A percentile compares a stretch with the other conserved stretches of the same genome.
Evolutionary conservation across 2,797 vertebrate species (phyloP).

Genomic region (Chelon labrosus): DNA sequence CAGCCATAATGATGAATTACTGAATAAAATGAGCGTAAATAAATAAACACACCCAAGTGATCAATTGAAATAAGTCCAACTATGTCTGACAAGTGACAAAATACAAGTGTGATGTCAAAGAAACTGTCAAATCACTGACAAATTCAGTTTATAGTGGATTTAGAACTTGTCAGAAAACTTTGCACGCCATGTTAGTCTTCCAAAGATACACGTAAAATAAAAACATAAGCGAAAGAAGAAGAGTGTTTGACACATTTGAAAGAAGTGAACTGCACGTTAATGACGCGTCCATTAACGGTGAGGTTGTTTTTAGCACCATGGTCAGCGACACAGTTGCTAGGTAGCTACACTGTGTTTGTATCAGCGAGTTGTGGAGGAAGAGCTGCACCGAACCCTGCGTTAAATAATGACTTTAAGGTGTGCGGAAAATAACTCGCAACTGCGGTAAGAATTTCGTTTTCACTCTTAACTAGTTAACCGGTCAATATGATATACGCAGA

Average conservation of each 20-base stretch:
- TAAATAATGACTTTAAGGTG: not conserved
- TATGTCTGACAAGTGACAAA: too few relatives aligned
- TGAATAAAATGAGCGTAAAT: too few relatives aligned
- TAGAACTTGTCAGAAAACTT: not conserved
- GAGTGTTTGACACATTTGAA: not conserved
- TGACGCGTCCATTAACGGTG: slow-evolving; percentile 38
- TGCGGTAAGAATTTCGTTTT: not conserved
- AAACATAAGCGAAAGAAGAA: not conserved
- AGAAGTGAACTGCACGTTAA: slow-evolving; percentile 5
- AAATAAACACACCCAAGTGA: too few relatives aligned
- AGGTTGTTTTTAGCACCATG: slow-evolving; percentile 76
- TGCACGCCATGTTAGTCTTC: not conserved
- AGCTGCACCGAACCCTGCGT: slow-evolving; percentile 22
- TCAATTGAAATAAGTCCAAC: too few relatives aligned
- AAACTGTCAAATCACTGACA: too few relatives aligned
- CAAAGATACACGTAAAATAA: not conserved
- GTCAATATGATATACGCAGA: not conserved
- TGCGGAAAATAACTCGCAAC: not conserved
- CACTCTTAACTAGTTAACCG: not conserved
- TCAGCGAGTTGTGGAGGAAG: slow-evolving; percentile 32
- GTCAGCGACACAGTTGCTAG: slow-evolving; percentile 81
- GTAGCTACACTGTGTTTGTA: slow-evolving; percentile 66
- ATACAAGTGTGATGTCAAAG: not conserved
- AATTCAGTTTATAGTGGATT: not conserved
- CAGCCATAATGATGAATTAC: too few relatives aligned